Evolutionary conservation across 2,888 invertebrate genomes (phyloP).

Genomic region (Muschampia plurimacula): DNA sequence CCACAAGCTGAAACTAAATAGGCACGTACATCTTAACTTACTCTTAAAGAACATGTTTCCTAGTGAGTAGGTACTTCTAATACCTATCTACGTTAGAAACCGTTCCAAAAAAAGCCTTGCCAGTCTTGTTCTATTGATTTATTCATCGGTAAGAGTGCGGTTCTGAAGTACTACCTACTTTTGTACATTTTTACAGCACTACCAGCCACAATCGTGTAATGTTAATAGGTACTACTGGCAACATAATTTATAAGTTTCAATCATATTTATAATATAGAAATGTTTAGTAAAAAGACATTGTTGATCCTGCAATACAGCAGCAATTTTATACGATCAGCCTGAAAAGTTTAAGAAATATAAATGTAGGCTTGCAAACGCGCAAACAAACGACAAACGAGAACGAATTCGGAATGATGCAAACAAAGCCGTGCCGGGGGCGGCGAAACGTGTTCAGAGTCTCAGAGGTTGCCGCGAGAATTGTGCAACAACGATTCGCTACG

Average conservation of each 20-base stretch:
- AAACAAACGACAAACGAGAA: constrained; percentile 54
- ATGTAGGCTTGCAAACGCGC: constrained; percentile 33
- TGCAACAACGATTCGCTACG: constrained; percentile 69
- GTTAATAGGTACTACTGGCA: too few species aligned
- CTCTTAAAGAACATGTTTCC: constrained; percentile 21
- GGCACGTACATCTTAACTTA: constrained; percentile 21
- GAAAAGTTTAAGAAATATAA: constrained; percentile 33
- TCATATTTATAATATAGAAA: too few species aligned
- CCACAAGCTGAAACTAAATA: constrained; percentile 28
- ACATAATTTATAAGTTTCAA: too few species aligned
- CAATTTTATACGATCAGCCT: not conserved
- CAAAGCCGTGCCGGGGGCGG: constrained; percentile 52
- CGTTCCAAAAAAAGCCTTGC: not conserved
- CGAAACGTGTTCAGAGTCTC: constrained; percentile 57
- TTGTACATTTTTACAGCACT: too few species aligned
- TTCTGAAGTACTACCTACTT: not conserved
- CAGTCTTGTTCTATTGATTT: not conserved
- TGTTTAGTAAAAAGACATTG: too few species aligned
- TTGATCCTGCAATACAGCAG: not conserved
- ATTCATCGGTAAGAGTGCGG: not conserved
- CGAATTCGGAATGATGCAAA: constrained; percentile 59
- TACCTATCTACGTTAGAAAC: not conserved
- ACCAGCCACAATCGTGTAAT: too few species aligned
- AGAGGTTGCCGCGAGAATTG: constrained; percentile 59
- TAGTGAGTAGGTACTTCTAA: not conserved